A percentile compares a stretch with the other conserved stretches of the same genome.
phyloP scores from a whole-genome alignment of 2,113 vertebrate genomes.

The Lates calcarifer region DNA sequence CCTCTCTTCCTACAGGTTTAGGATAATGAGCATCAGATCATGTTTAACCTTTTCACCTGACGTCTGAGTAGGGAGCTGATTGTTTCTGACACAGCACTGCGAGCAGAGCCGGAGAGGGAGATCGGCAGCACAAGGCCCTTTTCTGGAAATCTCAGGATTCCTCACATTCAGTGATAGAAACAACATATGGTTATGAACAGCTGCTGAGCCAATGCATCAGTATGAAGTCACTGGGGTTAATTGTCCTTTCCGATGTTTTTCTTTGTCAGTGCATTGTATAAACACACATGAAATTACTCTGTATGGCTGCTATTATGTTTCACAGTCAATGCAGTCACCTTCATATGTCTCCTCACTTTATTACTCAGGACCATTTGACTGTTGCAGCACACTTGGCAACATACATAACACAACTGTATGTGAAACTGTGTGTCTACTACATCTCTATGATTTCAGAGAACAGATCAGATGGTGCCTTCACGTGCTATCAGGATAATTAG shows the following conservation, averaged over 20 bases:
- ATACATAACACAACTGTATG: background rate
- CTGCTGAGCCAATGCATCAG: conserved; percentile 46
- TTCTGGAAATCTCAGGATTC: conserved; percentile 27
- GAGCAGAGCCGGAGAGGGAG: conserved; percentile 19
- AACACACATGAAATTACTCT: conserved; percentile 62
- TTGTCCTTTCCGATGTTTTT: conserved; percentile 65
- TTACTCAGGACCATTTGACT: conserved; percentile 32
- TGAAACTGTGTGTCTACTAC: background rate
- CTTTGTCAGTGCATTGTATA: conserved; percentile 51
- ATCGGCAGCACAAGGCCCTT: background rate
- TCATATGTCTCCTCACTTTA: conserved; percentile 38
- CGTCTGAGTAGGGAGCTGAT: conserved; percentile 48
- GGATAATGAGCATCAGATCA: conserved; percentile 42
- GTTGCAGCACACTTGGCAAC: conserved; percentile 8
- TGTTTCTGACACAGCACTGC: conserved; percentile 44
- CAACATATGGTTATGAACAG: conserved; percentile 59
- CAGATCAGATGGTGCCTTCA: background rate
- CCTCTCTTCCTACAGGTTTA: conserved; percentile 8
- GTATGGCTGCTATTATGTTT: conserved; percentile 36
- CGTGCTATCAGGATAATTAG: background rate
- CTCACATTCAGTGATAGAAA: conserved; percentile 37
- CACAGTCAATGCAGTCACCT: conserved; percentile 35
- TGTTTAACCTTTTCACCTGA: conserved; percentile 54
- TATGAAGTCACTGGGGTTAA: conserved; percentile 64
- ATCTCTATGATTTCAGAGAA: background rate